These are phyloP conservation scores for Meteorus sp. DNA, from an alignment of 1,140 invertebrate species.

Conservation along the genomic window DNA sequence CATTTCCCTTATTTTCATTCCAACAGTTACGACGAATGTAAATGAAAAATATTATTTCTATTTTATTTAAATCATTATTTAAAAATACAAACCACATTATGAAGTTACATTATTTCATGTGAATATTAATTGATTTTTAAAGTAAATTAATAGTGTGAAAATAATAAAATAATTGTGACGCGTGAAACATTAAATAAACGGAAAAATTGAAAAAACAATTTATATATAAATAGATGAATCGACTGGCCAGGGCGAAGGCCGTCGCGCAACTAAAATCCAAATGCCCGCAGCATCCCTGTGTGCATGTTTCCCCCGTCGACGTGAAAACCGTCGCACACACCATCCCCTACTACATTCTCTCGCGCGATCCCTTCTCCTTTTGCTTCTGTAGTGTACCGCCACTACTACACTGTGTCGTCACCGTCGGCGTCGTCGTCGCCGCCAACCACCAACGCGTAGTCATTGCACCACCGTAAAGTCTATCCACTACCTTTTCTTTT, in stretches of 20 bases:
- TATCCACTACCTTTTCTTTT: conserved; percentile 24
- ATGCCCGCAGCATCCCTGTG: conserved; percentile 37
- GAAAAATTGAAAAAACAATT: background rate
- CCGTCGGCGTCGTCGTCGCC: background rate
- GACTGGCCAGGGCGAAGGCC: conserved; percentile 46
- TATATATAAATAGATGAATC: no score
- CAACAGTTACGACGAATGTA: no score
- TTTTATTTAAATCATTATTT: no score
- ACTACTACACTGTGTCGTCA: background rate
- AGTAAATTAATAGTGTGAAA: no score
- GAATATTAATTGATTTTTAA: no score
- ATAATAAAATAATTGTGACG: no score
- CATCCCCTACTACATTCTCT: conserved; percentile 26
- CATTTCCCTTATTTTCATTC: no score
- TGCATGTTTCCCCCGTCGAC: conserved; percentile 31
- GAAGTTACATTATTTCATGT: no score
- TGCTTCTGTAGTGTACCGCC: no score
- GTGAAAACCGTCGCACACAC: conserved; percentile 23
- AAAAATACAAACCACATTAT: no score
- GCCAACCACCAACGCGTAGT: no score
- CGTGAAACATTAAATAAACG: background rate
- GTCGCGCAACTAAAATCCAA: conserved; percentile 48
- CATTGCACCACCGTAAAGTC: background rate
- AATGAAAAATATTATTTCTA: no score
- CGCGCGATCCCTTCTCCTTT: conserved; percentile 12